Conservation (phyloP, 1,140 invertebrate species). For the Drosophila serrata region DNA sequence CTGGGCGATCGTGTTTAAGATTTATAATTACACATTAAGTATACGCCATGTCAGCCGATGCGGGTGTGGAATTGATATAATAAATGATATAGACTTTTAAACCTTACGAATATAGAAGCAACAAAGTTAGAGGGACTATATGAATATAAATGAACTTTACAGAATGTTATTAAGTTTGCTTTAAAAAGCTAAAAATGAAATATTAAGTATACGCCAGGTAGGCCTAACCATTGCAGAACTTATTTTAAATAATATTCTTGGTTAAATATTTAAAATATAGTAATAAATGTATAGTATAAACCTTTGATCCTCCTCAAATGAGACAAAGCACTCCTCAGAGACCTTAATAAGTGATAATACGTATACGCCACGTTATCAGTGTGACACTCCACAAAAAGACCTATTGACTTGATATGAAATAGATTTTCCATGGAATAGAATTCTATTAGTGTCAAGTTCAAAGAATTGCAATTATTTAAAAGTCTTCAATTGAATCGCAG, state of each 20-base stretch:
- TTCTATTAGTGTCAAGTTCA: constrained; percentile 26
- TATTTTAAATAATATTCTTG: neutral
- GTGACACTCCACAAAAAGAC: neutral
- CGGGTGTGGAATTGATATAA: constrained; percentile 12
- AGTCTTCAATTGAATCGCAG: neutral
- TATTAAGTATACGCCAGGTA: constrained; percentile 20
- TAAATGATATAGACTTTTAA: neutral
- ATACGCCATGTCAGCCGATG: constrained; percentile 38
- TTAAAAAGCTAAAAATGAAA: neutral
- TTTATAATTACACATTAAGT: constrained; percentile 59
- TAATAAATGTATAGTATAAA: neutral
- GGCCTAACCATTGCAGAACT: neutral
- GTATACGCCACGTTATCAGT: constrained; percentile 40
- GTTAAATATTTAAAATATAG: neutral
- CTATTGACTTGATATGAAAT: constrained; percentile 11
- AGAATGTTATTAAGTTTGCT: too few relatives aligned
- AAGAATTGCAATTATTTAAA: constrained; percentile 7
- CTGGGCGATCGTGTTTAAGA: constrained; percentile 54
- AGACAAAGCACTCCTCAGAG: constrained; percentile 6
- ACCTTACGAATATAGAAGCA: neutral
- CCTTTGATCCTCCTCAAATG: neutral
- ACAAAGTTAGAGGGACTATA: neutral
- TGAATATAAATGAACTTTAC: neutral
- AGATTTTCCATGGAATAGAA: constrained; percentile 11
- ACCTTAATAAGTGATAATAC: constrained; percentile 12